Evolutionary conservation across 2,113 vertebrate genomes (phyloP), one percentile per base, ranked within the genome.

Genomic region (Chionomys nivalis): DNA sequence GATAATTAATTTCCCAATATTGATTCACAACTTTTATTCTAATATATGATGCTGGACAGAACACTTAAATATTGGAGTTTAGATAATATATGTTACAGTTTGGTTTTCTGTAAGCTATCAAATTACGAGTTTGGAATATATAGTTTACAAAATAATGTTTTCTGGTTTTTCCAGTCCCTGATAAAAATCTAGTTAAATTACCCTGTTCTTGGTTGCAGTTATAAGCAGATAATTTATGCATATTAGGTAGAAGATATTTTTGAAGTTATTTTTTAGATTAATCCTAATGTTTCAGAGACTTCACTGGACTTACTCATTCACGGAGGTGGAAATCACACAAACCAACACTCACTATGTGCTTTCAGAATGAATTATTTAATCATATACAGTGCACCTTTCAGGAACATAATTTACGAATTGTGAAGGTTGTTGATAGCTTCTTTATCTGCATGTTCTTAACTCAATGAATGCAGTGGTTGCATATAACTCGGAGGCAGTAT

Each of bases 361-460:
- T 92, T 95, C 88, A 91, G 95, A 55, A 97, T 83, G 39, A 97
- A 93, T 90, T 19, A 33, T 88, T 97, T 97, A 94, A 96, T 82
- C 77, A 89, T 89, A 63, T 77, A 94, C 63, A 83, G 21, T 73
- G 52, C 81, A 77, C 61, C 70, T 98, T 98, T 98, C 93, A 94
- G 86, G 39, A 94, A 1, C 58, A 95, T 93, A 89, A 75, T 91
- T 89, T 88, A 94, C 17, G 72, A 96, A 78, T 68, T 96, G 49
- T 39, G 47, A 95, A 90, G 83, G 68, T 68, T 90, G 39, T 65
- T 7, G n/a, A 96, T 39, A 97, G 78, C 16, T 79, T 63, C 42
- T 96, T 97, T 96, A 96, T 97, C 96, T 97, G 28, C 11, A 55
- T 82, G 31, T 86, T 96, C 93, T 63, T 95, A 98, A 96, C 81